Evolutionary conservation across 2,888 invertebrate species (phyloP).

Genomic region (Rhimphoctona megacephalus): DNA sequence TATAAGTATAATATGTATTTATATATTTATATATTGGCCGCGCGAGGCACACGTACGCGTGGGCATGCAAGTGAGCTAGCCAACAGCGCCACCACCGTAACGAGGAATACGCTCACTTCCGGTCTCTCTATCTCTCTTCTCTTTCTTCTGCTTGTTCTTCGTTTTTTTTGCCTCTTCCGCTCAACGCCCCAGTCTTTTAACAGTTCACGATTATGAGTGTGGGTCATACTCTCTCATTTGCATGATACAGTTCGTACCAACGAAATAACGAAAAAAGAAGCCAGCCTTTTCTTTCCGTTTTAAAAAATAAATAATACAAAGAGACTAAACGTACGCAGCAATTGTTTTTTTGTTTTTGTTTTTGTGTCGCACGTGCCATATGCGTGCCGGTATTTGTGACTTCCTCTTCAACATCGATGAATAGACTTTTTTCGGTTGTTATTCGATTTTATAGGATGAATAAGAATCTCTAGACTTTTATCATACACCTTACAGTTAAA

Average conservation of each 20-base stretch:
- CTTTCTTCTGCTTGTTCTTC: slow-evolving; percentile 27
- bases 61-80: slow-evolving; percentile 31
- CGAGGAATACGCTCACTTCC: slow-evolving; percentile 58
- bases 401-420: slow-evolving; percentile 12
- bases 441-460: slow-evolving; percentile 5
- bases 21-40: neutral
- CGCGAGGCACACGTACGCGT: slow-evolving; percentile 1
- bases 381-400: neutral
- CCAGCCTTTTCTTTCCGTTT: neutral
- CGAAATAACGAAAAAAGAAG: slow-evolving; percentile 15
- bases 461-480: neutral
- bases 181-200: slow-evolving; percentile 18
- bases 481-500: neutral
- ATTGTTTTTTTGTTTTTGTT: slow-evolving; percentile 10
- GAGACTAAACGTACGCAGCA: neutral
- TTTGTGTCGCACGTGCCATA: neutral
- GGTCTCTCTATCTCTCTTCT: slow-evolving; percentile 44
- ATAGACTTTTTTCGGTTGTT: slow-evolving; percentile 9
- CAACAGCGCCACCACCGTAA: slow-evolving; percentile 41
- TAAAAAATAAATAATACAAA: slow-evolving; percentile 9
- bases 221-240: slow-evolving; percentile 50
- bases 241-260: slow-evolving; percentile 36
- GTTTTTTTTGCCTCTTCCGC: slow-evolving; percentile 31
- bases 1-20: neutral
- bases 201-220: slow-evolving; percentile 34